Base-by-base conservation (phyloP, 2,888 invertebrate species). In the Azorinus chamasolen region DNA sequence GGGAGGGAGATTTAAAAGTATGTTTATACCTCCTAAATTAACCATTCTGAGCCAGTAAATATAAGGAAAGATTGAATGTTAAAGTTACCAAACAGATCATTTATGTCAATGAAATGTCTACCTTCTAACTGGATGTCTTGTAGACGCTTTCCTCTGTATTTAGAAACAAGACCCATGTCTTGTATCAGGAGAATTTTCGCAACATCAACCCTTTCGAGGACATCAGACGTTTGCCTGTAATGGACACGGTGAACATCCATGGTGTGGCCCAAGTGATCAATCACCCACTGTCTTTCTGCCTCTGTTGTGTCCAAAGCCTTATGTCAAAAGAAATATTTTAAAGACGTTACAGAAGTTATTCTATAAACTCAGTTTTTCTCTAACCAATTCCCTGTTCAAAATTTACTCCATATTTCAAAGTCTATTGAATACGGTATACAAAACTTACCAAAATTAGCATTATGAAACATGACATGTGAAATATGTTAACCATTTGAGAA, bases 141-240 rank as follows among this genome's bases (percentile, higher is more conserved):
- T 16, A 69, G 12, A 32, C 45, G 41, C 24, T 68, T 63, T 16
- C 68, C 68, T 16, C 27, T 39, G 43, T 32, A 74, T 46, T 68
- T 51, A 0, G 41, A 27, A 16, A 69, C 68, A 8, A 63, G 20
- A 4, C 68, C 63, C 22, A 65, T 16, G 46, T 74, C 74, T 45
- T 74, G 74, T 25, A 74, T 65, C 14, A 74, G 43, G 6, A 74
- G 63, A 8, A 74, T 63, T 41, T 74, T 74, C 1, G 74, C 74
- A 10, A 74, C 58, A 24, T 74, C 68, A 1, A 69, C 68, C 16
- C 74, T 32, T 37, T 74, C 64, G 14, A 74, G 57, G 3, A 68
- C 58, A 37, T 68, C 68, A n/a, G 68, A 62, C 2, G 59, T 62
- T 25, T 50, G 45, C 20, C 59, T 55, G 54, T 69, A 74, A 32